Base-by-base conservation (phyloP, 2,797 vertebrate genomes). In the Antrozous pallidus region DNA sequence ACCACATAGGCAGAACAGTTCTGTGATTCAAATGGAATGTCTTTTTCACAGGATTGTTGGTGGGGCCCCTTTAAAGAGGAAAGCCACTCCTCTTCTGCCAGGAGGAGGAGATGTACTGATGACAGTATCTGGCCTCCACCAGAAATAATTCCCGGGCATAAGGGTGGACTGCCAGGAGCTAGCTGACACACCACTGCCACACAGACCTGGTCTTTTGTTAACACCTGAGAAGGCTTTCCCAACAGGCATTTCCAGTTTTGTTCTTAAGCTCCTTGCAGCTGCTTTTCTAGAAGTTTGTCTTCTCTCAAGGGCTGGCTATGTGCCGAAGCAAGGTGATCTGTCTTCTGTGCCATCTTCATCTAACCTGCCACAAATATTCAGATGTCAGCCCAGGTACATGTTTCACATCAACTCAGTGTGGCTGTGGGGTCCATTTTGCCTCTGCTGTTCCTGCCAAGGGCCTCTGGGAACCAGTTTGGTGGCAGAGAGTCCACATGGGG, bases 191-290 rank as follows among this genome's bases (percentile, higher is more conserved):
- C 67, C 88, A 73, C 88, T 94, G 92, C 95, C 92, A 96, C 90
- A 97, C 81, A 91, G 69, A 93, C 73, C 40, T 77, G 93, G 70
- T 96, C 86, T 87, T 89, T 96, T 92, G 75, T 94, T 95, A 93
- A 94, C 95, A 93, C 94, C 91, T 88, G 78, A 73, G 84, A 96
- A 93, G 74, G 33, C 90, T 96, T 70, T 96, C 96, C 73, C 92
- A 97, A 96, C 95, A 97, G 96, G 96, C 95, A 94, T 97, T 97
- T 98, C 96, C 96, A 96, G 96, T 98, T 97, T 94, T 69, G 91
- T 90, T 88, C 95, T 96, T 94, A 56, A 0, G 36, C 82, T 92
- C 90, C 77, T 77, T 22, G 3, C 8, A 0, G 74, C 67, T 65
- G 38, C 61, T 71, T 63, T 69, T 92, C 86, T 90, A 16, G 75